Evolutionary conservation across 2,888 invertebrate genomes (phyloP).

Genomic region (Pogonocherus hispidulus): DNA sequence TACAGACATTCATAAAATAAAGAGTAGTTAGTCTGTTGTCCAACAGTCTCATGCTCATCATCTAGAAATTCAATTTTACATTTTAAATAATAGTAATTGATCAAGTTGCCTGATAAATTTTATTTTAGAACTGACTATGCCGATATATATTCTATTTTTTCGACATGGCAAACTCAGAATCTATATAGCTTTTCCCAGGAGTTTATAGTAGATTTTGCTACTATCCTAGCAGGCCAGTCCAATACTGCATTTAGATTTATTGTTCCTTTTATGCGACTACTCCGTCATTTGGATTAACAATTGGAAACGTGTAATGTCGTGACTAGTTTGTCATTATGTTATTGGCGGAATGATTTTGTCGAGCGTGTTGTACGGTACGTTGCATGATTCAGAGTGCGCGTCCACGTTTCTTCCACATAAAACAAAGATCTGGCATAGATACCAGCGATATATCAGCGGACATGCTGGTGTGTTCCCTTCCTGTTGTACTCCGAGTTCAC

Average conservation of each 20-base stretch:
- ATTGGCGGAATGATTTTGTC: slow-evolving; percentile 49
- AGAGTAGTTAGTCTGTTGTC: no score
- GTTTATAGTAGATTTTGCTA: no score
- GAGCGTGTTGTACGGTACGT: slow-evolving; percentile 59
- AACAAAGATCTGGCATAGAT: slow-evolving; percentile 54
- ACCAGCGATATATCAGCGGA: slow-evolving; percentile 53
- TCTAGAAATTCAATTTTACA: no score
- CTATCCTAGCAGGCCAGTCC: no score
- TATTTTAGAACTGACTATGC: no score
- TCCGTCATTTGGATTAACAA: slow-evolving; percentile 47
- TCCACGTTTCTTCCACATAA: slow-evolving; percentile 54
- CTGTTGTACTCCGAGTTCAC: slow-evolving; percentile 44
- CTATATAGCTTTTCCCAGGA: no score
- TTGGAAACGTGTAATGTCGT: slow-evolving; percentile 47
- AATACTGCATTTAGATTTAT: slow-evolving; percentile 36
- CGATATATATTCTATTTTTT: no score
- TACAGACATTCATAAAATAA: no score
- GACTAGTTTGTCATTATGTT: slow-evolving; percentile 55
- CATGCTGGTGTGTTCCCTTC: slow-evolving; percentile 57
- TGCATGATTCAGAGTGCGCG: slow-evolving; percentile 57
- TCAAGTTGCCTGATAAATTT: no score
- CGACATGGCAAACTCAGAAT: no score
- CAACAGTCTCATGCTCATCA: no score
- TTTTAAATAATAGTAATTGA: no score
- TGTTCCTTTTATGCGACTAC: slow-evolving; percentile 39